Evolutionary conservation across 1,140 invertebrate species (phyloP), one percentile per base, ranked within the genome.

Genomic region (Trichonephila inaurata): DNA sequence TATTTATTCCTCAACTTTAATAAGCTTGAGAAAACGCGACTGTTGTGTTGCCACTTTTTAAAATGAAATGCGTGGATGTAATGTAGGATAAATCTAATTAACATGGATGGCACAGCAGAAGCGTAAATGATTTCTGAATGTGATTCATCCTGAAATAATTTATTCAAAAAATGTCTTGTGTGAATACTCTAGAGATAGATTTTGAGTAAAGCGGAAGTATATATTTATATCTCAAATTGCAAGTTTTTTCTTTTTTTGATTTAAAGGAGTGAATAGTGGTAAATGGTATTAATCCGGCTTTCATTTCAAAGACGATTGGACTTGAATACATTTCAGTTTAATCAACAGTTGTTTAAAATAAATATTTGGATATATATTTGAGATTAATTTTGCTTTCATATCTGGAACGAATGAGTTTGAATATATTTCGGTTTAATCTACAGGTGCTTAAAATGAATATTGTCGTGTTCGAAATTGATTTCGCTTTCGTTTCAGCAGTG

Each of bases 11-110:
- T 5, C 69, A 72, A 21, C 69, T 72, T 16, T 16, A 72, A 72
- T 72, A 8, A 6, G 14, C 28, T 72, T 72, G n/a, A 12, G 69
- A 28, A 33, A 72, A 72, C 24, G 16, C 21, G 3, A 72, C 2
- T 28, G 28, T 28, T 72, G n/a, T 33, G 10, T 16, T 72, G 28
- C 24, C 69, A 33, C 19, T n/a, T n/a, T 66, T 66, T 66, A 66
- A 66, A 16, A 64, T 18, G 19, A 21, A 19, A 64, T 64, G 62
- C 3, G 28, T 12, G 28, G 69, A 72, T 28, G 24, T 24, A 33
- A 24, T 8, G 69, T 77, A 77, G 72, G 72, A 77, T 14, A 28
- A 51, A 33, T 33, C 72, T 77, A 77, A 77, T 77, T 77, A 77
- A 16, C 28, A 77, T 77, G 72, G 24, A 40, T 18, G 14, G 18